Conservation (phyloP, 1,140 invertebrate species). For the Periplaneta americana region DNA sequence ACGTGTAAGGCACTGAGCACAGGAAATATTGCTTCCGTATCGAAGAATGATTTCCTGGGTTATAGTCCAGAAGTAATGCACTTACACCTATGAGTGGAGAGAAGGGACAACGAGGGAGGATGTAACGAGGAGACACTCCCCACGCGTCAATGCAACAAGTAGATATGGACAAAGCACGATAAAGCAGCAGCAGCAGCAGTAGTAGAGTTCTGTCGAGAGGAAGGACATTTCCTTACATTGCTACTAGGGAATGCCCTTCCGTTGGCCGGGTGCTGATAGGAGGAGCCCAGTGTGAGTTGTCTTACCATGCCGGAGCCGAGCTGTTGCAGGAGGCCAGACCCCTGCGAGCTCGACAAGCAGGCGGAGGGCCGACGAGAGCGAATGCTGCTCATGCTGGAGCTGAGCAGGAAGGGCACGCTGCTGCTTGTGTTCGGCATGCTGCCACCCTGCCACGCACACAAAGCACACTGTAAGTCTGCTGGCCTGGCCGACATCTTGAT, state of each 20-base stretch:
- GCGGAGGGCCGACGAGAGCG: constrained; percentile 70
- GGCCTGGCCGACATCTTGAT: no score
- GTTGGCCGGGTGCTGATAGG: constrained; percentile 52
- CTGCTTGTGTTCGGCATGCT: constrained; percentile 84
- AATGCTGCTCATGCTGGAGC: constrained; percentile 76
- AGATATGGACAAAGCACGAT: not conserved
- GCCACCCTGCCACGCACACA: constrained; percentile 53
- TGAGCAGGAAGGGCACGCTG: constrained; percentile 76
- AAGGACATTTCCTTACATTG: constrained; percentile 73
- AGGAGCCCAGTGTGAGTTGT: constrained; percentile 60
- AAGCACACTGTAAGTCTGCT: no score
- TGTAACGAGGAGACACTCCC: not conserved
- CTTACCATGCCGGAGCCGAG: constrained; percentile 83
- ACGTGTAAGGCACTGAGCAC: not conserved
- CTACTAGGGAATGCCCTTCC: constrained; percentile 61
- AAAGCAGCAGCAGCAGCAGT: not conserved
- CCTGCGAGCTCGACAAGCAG: constrained; percentile 55
- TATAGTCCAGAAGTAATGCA: not conserved
- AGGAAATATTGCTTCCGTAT: not conserved
- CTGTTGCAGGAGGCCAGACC: constrained; percentile 71
- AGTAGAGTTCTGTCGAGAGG: constrained; percentile 22
- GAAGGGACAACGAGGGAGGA: not conserved
- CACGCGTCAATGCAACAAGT: not conserved
- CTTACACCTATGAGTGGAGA: not conserved
- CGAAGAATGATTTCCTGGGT: not conserved